Conservation (phyloP, 2,113 vertebrate genomes). For the Colius striatus region DNA sequence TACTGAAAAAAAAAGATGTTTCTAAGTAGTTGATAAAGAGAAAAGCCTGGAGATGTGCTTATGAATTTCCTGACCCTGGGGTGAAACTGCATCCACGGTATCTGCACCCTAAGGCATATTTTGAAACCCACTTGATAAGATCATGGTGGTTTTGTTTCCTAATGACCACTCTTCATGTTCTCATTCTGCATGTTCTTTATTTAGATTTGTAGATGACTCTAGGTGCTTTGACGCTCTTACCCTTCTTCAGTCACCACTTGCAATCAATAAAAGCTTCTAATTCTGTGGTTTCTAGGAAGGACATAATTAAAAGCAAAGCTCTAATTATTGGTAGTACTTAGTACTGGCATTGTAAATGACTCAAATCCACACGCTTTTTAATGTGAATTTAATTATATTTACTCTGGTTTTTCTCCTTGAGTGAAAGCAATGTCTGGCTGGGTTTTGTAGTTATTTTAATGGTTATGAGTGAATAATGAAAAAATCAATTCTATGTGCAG, state of each 20-base stretch:
- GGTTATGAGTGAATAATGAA: background rate
- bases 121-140: background rate
- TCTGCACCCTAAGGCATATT: background rate
- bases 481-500: background rate
- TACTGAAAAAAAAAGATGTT: background rate
- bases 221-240: background rate
- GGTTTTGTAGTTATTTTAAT: background rate
- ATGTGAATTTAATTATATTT: constrained; percentile 45
- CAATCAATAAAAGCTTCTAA: background rate
- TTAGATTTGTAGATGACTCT: background rate
- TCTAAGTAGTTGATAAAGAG: background rate
- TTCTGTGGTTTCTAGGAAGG: background rate
- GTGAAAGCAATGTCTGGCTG: constrained; percentile 8
- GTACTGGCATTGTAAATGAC: background rate
- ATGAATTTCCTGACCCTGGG: background rate
- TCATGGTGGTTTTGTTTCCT: background rate
- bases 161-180: background rate
- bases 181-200: background rate
- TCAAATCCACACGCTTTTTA: background rate
- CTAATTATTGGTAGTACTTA: background rate
- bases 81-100: background rate
- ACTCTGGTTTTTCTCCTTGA: background rate
- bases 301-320: background rate
- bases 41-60: background rate
- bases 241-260: background rate